Base-by-base conservation (phyloP, 92 coral and sea anemone species). In the Parazoanthus darwini region DNA sequence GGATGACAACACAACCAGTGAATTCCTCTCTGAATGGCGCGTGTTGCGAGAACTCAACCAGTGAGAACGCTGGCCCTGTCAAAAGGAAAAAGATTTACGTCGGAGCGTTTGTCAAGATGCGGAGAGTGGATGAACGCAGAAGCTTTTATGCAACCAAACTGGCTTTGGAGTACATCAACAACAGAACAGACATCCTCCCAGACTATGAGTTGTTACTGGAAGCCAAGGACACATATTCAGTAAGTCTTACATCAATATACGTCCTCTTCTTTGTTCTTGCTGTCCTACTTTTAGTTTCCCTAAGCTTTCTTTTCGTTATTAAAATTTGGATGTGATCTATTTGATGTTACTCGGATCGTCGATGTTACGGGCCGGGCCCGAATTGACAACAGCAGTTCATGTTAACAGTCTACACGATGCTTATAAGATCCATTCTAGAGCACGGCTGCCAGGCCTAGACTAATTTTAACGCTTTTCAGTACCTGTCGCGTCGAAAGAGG, bases 181-280 rank as follows among this genome's bases (percentile, higher is more conserved):
- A 71, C 67, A 84, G 87, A 84, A 71, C 87, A 70, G 87, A 84
- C 63, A 71, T 84, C 78, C 87, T 84, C 3, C 87, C 87, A 71
- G 78, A 71, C 42, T 46, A 46, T 8, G 87, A 84, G 51, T 36
- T 84, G 59, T 8, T 84, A 44, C 9, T 84, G 42, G 87, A 84
- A 29, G 63, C 87, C 9, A 44, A 33, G 87, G 87, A 84, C 78
- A 84, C 87, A 6, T 84, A 5, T 29, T 71, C 87, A 16, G 87
- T 84, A 50, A 84, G 87, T 70, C 18, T 37, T 1, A 11, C 36
- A 25, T 29, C 13, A 11, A 11, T 20, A 54, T 1, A 54, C 20
- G 59, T 54, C 59, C 20, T 15, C 20, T 14, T 54, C 59, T 51
- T 51, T 51, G 10, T 51, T 10, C 8, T 51, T 51, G 58, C 16